Base-by-base conservation (phyloP, 1,140 invertebrate species). In the Hypothenemus hampei region DNA sequence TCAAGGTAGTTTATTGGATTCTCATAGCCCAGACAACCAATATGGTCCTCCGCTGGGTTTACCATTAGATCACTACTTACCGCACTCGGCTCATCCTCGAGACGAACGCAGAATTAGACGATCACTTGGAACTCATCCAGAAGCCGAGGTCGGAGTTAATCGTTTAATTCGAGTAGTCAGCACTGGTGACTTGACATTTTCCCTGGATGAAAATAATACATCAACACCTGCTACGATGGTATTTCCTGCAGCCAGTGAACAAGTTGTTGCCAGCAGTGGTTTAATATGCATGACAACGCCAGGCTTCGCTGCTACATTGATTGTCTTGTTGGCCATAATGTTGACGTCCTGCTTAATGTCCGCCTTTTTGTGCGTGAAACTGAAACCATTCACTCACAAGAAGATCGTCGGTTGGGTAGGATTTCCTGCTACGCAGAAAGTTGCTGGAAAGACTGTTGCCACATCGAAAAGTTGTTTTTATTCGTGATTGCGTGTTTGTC, bases 271-370 rank as follows among this genome's bases (percentile, higher is more conserved):
- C 10, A 61, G 65, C 6, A 58, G 35, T 20, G 81, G 82, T 13
- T 75, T 91, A 57, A 91, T 95, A 48, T 95, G 91, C 70, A 93
- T 95, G 88, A 93, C 91, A 1, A 91, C 89, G 2, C 86, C 89
- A 10, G 88, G 89, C 0, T 93, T 94, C 68, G 85, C 89, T 24
- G 84, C 89, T 4, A 89, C 89, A 6, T 75, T 94, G 6, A 79
- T 91, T 23, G 78, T 93, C 10, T 76, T 94, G 3, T 74, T 93
- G 21, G 83, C 80, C 36, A 85, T 92, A 35, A 73, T 94, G 39
- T 72, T 93, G 16, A 83, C 84, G 35, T 91, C 90, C 2, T 93
- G 88, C 66, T 74, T 91, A 8, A 76, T 92, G 29, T 93, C 90
- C 18, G 84, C 86, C 1, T 87, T 92, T 59, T 77, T 93, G 3